Base-by-base conservation (phyloP, 2,888 invertebrate genomes). In the Eupithecia tripunctaria region DNA sequence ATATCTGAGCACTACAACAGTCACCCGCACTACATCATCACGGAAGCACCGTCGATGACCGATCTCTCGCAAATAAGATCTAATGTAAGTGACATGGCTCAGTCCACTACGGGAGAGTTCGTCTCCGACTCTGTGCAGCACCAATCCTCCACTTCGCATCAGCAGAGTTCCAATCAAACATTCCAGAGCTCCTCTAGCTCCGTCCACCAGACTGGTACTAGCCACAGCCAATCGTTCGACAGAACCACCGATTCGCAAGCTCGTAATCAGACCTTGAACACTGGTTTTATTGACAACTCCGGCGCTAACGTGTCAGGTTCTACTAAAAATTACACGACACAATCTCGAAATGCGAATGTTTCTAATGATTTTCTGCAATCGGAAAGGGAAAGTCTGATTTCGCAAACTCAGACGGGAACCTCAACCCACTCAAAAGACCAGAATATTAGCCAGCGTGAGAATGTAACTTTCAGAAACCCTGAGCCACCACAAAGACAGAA, bases 11-110 rank as follows among this genome's bases (percentile, higher is more conserved):
- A 89, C 79, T 94, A 95, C 81, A 94, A 92, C 80, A 94, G 94
- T 82, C 95, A 95, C 77, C 95, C 95, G 73, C 94, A 94, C 86
- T 95, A 95, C 80, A 94, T 94, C 80, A 94, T 95, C 75, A 94
- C 95, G 59, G 95, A 95, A 83, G 94, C 95, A 67, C 94, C 94
- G 38, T 95, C 95, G 59, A 89, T 94, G 56, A 85, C 87, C 51
- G 95, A 95, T 80, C 86, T 95, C 71, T 93, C 94, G n/a, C 93
- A 93, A 82, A 86, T 85, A 75, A 87, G 88, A 84, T 82, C 90
- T 78, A 84, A 91, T 71, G 87, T 94, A 71, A 92, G 89, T 79
- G 95, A 95, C 73, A 94, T 95, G 94, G 88, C 93, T 64, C 88
- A 91, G 76, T 86, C 91, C 4, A 91, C 83, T 51, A 90, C 91